A percentile compares a stretch with the other conserved stretches of the same genome.
Evolutionary conservation across 2,797 vertebrate species (phyloP).

Genomic region (Strix occidentalis): DNA sequence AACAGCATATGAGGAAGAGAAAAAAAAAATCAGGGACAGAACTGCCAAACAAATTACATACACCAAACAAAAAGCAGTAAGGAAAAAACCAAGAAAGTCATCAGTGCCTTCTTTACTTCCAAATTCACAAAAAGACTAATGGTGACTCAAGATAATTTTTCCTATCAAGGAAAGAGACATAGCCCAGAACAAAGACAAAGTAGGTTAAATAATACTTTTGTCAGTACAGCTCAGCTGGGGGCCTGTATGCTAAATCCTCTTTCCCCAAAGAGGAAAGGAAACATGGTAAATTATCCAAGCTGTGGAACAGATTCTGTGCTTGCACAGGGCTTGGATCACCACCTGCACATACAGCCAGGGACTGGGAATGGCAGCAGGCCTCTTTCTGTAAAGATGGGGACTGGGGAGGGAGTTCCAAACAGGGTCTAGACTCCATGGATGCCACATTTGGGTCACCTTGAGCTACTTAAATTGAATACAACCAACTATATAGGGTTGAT

Average conservation of each 20-base stretch:
- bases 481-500: not conserved
- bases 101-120: not conserved
- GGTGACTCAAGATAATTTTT: not conserved
- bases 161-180: not conserved
- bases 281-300: not conserved
- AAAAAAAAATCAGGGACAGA: not conserved
- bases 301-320: not conserved
- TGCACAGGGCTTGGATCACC: not conserved
- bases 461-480: not conserved
- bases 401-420: not conserved
- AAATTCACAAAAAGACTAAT: slow-evolving; percentile 15
- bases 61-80: not conserved
- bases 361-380: not conserved
- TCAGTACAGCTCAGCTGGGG: not conserved
- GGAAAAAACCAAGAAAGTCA: not conserved
- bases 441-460: not conserved
- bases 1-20: not conserved
- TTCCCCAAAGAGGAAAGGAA: not conserved
- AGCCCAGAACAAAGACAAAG: slow-evolving; percentile 3
- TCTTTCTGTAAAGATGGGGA: not conserved
- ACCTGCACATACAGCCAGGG: not conserved
- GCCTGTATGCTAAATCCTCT: not conserved
- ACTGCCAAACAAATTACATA: not conserved
- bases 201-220: not conserved
- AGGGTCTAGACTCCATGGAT: not conserved